Evolutionary conservation across 2,113 vertebrate genomes (phyloP).

Genomic region (Hyla sarda): DNA sequence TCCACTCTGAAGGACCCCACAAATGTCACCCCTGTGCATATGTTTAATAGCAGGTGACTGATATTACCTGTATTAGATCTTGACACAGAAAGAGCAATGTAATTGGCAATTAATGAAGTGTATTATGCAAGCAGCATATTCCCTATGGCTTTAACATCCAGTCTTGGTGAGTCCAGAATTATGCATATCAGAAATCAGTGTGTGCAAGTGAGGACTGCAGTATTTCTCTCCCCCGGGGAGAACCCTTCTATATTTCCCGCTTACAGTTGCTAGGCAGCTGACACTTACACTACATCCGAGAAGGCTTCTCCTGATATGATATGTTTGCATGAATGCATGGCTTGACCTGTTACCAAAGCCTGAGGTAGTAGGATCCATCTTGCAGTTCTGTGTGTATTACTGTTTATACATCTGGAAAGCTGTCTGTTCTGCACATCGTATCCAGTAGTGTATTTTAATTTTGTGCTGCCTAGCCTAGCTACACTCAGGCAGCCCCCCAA

Average conservation of each 20-base stretch:
- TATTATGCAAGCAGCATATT: not conserved
- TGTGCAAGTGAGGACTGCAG: slow-evolving; percentile 55
- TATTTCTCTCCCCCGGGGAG: slow-evolving; percentile 53
- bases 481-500: no score
- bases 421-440: not conserved
- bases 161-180: not conserved
- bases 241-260: slow-evolving; percentile 30
- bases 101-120: not conserved
- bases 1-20: not conserved
- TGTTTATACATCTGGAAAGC: not conserved
- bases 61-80: not conserved
- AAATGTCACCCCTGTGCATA: not conserved
- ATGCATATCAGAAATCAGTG: slow-evolving; percentile 21
- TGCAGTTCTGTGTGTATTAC: not conserved
- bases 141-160: slow-evolving; percentile 27
- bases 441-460: no score
- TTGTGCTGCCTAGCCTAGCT: no score
- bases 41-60: not conserved
- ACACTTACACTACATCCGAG: not conserved
- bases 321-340: slow-evolving; percentile 15
- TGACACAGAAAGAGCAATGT: slow-evolving; percentile 20
- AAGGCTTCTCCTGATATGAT: not conserved
- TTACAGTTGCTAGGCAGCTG: slow-evolving; percentile 71
- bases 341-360: slow-evolving; percentile 3
- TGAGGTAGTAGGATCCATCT: not conserved